Percentiles rank a stretch among this genome's conserved stretches.
These are phyloP conservation scores for Carcina quercana DNA, from an alignment of 2,888 invertebrate species.

Conservation along the genomic window DNA sequence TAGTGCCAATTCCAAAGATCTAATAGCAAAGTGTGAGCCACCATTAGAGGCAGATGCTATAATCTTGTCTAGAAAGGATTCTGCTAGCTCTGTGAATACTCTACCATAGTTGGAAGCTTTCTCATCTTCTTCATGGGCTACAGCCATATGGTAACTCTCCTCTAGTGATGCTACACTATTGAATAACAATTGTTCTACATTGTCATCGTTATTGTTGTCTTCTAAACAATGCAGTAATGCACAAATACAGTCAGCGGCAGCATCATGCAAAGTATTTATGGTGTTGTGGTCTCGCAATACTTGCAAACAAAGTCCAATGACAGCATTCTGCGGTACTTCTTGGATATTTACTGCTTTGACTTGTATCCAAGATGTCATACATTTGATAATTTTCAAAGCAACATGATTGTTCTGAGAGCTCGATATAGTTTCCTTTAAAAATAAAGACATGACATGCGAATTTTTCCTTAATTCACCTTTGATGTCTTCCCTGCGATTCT, in stretches of 20 bases:
- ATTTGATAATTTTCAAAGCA: slow-evolving; percentile 84
- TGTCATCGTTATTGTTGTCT: slow-evolving; percentile 81
- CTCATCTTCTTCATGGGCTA: slow-evolving; percentile 94
- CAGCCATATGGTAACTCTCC: slow-evolving; percentile 91
- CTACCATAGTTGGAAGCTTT: slow-evolving; percentile 95
- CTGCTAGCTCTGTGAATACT: slow-evolving; percentile 95
- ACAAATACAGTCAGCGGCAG: slow-evolving; percentile 93
- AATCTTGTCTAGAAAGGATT: slow-evolving; percentile 91
- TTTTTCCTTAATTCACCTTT: slow-evolving; percentile 84
- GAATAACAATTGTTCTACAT: slow-evolving; percentile 86
- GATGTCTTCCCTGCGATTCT: slow-evolving; percentile 91
- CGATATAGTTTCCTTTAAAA: slow-evolving; percentile 84
- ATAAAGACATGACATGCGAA: slow-evolving; percentile 84
- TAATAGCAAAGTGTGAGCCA: slow-evolving; percentile 82
- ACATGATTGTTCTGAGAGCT: slow-evolving; percentile 79
- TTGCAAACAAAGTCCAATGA: slow-evolving; percentile 83
- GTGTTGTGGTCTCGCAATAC: slow-evolving; percentile 77
- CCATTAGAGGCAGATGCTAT: slow-evolving; percentile 77
- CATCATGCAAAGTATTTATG: slow-evolving; percentile 84
- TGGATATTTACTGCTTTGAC: slow-evolving; percentile 86
- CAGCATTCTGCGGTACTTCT: slow-evolving; percentile 81
- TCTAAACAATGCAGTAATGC: slow-evolving; percentile 88
- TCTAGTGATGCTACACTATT: slow-evolving; percentile 87
- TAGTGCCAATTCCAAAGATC: slow-evolving; percentile 90
- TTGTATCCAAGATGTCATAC: slow-evolving; percentile 94